Conservation (phyloP, 1,140 invertebrate species). For the Dryas iulia region DNA sequence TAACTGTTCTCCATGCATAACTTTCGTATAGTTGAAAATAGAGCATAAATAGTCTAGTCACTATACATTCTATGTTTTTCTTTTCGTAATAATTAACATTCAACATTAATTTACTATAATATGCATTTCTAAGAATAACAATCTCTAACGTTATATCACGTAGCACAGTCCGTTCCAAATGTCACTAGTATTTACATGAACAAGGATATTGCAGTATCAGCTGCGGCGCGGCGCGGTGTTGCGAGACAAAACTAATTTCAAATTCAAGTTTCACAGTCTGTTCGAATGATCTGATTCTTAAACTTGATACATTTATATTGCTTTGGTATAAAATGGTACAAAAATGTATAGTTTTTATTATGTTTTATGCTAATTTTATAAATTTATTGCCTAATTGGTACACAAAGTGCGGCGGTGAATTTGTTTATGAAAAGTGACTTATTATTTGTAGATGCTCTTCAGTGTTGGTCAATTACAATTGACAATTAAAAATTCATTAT, state of each 20-base stretch:
- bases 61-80: no score
- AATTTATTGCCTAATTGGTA: no score
- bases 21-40: no score
- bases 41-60: no score
- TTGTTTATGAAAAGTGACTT: no score
- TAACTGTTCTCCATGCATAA: no score
- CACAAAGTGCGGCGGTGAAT: no score
- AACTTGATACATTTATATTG: not conserved
- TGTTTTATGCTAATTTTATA: no score
- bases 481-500: not conserved
- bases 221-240: not conserved
- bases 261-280: not conserved
- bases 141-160: not conserved
- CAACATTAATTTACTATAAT: not conserved
- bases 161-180: conserved; percentile 1
- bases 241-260: conserved; percentile 21
- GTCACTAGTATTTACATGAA: conserved; percentile 14
- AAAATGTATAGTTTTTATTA: no score
- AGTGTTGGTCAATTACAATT: no score
- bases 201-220: conserved; percentile 6
- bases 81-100: not conserved
- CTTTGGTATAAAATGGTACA: not conserved
- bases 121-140: not conserved
- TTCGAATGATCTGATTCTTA: not conserved
- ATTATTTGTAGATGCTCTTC: no score